Evolutionary conservation across 2,113 vertebrate genomes (phyloP), one percentile per base, ranked within the genome.

Genomic region (Coreoperca whiteheadi): DNA sequence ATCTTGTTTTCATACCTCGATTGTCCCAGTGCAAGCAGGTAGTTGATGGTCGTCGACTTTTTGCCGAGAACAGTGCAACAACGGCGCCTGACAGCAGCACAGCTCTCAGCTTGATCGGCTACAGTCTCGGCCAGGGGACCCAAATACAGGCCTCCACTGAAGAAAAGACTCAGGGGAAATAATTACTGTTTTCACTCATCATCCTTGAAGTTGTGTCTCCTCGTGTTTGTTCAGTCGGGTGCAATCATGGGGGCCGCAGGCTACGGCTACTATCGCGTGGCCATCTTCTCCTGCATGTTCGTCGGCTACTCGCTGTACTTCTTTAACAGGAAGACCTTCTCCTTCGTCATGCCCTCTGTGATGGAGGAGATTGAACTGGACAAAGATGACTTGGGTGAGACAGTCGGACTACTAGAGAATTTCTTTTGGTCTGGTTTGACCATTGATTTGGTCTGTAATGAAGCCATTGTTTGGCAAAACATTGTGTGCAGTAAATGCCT

Each of bases 281-380:
- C 94, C 54, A 98, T 99, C 88, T 99, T 99, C 78, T 1, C 92
- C 0, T 96, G 97, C 81, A 98, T 99, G 98, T 99, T 98, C 81
- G 93, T 92, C 9, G 98, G 98, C 1, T 99, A 99, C 91, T 95
- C 96, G 51, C 94, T 99, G 2, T 99, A 99, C 89, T 99, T 99
- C 93, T 99, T 98, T 88, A 99, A 98, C 93, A 96, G 98, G 73
- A 99, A 99, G 93, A 99, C 98, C 11, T 99, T 99, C 93, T 97
- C 98, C 23, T 99, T 99, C 59, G 96, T 99, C 69, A 98, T 99
- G 98, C 97, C 98, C 0, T 95, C 97, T 0, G 84, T 99, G 79
- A 97, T 99, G 96, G 95, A 97, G 68, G 98, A 99, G 87, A 96
- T 99, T 43, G 50, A 95, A 6, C 93, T 99, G 83, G 98, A 97